Percentiles rank a stretch among this genome's conserved stretches.
phyloP scores from a whole-genome alignment of 2,797 vertebrate genomes.

The Ctenopoma multispine region DNA sequence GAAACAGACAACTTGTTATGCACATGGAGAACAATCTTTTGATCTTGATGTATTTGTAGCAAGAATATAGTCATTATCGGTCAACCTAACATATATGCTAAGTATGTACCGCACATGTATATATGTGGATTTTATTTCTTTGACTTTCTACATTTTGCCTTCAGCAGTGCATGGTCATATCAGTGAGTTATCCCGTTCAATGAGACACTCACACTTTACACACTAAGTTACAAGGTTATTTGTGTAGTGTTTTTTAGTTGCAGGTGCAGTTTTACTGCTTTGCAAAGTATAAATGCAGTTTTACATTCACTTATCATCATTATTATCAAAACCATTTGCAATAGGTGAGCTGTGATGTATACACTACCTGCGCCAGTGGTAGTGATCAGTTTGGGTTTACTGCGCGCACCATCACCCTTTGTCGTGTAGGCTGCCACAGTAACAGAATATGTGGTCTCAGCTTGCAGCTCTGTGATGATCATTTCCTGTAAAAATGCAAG shows the following conservation, averaged over 20 bases:
- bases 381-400: constrained; percentile 95
- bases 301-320: constrained; percentile 6
- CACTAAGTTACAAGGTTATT: constrained; percentile 28
- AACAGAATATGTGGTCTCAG: constrained; percentile 96
- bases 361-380: constrained; percentile 95
- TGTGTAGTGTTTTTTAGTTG: constrained; percentile 10
- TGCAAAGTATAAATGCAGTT: constrained; percentile 19
- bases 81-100: neutral
- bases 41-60: neutral
- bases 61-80: constrained; percentile 4
- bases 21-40: neutral
- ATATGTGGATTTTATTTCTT: constrained; percentile 2
- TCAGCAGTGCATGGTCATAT: constrained; percentile 15
- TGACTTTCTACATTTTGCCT: constrained; percentile 20
- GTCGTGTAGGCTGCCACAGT: constrained; percentile 98
- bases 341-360: constrained; percentile 13
- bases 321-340: constrained; percentile 1
- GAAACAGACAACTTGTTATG: constrained; percentile 43
- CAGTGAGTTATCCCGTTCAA: constrained; percentile 58
- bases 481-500: constrained; percentile 89
- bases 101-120: neutral
- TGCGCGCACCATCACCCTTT: constrained; percentile 97
- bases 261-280: constrained; percentile 34
- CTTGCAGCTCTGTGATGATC: constrained; percentile 94
- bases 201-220: constrained; percentile 56